phyloP scores from a whole-genome alignment of 2,797 vertebrate species.

The Ctenopoma kingsleyae region DNA sequence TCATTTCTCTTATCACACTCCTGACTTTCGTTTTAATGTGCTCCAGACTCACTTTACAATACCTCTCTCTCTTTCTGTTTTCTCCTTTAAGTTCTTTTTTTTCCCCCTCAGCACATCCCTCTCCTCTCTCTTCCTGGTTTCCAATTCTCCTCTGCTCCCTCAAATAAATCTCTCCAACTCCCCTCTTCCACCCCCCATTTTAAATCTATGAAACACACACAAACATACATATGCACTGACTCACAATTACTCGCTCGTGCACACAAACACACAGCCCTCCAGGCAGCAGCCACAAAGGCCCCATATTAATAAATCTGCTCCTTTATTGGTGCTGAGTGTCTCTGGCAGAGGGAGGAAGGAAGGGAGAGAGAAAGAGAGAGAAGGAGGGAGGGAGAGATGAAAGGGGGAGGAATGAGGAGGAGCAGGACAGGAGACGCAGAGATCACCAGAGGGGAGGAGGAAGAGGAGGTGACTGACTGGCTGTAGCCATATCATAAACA shows the following conservation, averaged over 20 bases:
- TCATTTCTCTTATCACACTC: conserved; percentile 56
- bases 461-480: conserved; percentile 70
- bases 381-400: conserved; percentile 44
- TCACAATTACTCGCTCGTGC: conserved; percentile 35
- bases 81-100: conserved; percentile 62
- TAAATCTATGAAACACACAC: conserved; percentile 71
- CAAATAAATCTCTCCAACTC: conserved; percentile 74
- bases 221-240: conserved; percentile 69
- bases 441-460: conserved; percentile 55
- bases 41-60: conserved; percentile 61
- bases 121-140: conserved; percentile 59
- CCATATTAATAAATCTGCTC: conserved; percentile 89
- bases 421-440: conserved; percentile 60
- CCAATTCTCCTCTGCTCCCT: conserved; percentile 76
- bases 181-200: conserved; percentile 20
- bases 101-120: conserved; percentile 50
- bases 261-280: conserved; percentile 75
- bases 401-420: conserved; percentile 48
- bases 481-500: conserved; percentile 73
- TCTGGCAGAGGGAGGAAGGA: conserved; percentile 71
- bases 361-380: conserved; percentile 50
- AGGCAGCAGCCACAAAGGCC: conserved; percentile 84
- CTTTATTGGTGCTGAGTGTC: conserved; percentile 89
- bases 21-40: conserved; percentile 74
- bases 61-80: conserved; percentile 67